phyloP scores from a whole-genome alignment of 2,113 vertebrate species.

The Oncorhynchus masou region DNA sequence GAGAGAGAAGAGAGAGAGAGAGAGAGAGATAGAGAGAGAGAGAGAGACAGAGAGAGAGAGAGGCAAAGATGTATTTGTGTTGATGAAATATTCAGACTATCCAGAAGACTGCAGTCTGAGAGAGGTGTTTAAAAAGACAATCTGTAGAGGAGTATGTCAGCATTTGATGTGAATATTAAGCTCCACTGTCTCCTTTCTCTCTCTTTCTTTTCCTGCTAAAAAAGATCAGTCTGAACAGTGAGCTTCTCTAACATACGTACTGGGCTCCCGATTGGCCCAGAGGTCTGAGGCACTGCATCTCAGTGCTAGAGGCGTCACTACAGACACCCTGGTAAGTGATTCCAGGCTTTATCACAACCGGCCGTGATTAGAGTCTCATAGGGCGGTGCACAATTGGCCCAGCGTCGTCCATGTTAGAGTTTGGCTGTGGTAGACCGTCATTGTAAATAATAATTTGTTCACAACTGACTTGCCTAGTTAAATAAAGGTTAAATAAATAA shows the following conservation, averaged over 20 bases:
- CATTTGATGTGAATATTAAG: neutral
- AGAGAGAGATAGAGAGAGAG: constrained; percentile 9
- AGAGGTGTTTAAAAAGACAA: constrained; percentile 5
- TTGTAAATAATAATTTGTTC: no score
- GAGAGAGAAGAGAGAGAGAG: neutral
- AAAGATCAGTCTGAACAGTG: neutral
- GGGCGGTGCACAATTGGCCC: no score
- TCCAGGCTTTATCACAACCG: no score
- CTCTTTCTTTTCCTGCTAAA: neutral
- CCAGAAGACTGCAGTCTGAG: neutral
- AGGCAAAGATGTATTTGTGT: constrained; percentile 8
- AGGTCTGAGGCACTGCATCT: no score
- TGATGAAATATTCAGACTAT: constrained; percentile 28
- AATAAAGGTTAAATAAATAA: no score
- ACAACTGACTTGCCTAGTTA: no score
- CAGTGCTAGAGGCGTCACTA: no score
- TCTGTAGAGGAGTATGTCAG: neutral
- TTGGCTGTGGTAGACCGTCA: no score
- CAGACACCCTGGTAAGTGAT: no score
- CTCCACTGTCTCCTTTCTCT: neutral
- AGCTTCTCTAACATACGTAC: neutral
- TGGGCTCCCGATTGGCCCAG: no score
- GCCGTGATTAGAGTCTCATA: no score
- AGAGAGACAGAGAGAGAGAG: constrained; percentile 1
- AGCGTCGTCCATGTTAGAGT: no score